Base-by-base conservation (phyloP, 2,113 vertebrate genomes). In the Leuciscus idus region DNA sequence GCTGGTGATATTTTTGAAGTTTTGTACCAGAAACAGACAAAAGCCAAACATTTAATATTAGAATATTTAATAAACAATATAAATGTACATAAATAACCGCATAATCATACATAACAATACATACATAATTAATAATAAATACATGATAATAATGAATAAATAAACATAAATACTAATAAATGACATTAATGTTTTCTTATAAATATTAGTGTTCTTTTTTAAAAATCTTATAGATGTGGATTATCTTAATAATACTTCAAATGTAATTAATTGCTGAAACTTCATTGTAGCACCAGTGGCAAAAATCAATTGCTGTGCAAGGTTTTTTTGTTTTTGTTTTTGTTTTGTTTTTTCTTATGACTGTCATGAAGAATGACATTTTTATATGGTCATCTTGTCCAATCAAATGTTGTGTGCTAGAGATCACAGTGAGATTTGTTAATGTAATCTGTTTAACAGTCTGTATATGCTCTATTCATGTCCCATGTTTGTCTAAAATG, bases 1-100 rank as follows among this genome's bases (percentile, higher is more conserved):
- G 48, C 81, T 83, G 81, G 81, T 70, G 64, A 55, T 46, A 83
- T 83, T 36, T 70, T 21, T 33, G 30, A 57, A 78, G 76, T 79
- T 79, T 76, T 30, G 11, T 61, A 30, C 19, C 52, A 30, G 48
- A 76, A 64, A 28, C 28, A 30, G 52, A 19, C 48, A 50, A 50
- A 50, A 52, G 50, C 13, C 6, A 57, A 57, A 57, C 8, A 57
- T 21, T 1, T 0, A 21, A 55, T 55, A 7, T 55, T 7, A 55
- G 17, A 55, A 28, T 64, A 70, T 70, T 17, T 21, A 36, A 70
- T 19, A 70, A 70, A 70, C 30, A 70, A 7, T 36, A 36, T 19
- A 64, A 30, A 64, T 36, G 2, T 30, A 36, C 13, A n/a, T 26
- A 62, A 62, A 19, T 17, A 74, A 17, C 12, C 13, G 28, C 50